These are phyloP conservation scores for Rhadina sibilatrix DNA, from an alignment of 2,113 vertebrate species.

Conservation along the genomic window DNA sequence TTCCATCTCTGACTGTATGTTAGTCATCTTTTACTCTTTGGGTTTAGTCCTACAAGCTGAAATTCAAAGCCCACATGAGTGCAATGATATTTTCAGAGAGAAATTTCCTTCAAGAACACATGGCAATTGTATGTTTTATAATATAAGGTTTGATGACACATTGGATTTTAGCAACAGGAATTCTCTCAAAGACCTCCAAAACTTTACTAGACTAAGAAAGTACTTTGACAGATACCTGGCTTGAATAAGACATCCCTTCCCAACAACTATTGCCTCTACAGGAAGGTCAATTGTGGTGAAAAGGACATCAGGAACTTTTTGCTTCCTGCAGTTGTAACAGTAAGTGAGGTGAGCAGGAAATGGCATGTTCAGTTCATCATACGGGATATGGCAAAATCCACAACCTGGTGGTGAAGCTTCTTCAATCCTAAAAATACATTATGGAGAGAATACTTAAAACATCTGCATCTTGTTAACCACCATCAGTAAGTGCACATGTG, in stretches of 20 bases:
- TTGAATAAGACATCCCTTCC: slow-evolving; percentile 93
- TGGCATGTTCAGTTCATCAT: slow-evolving; percentile 97
- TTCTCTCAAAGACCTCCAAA: not conserved
- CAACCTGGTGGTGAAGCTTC: slow-evolving; percentile 85
- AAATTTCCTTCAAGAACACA: not conserved
- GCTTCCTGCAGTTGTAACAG: slow-evolving; percentile 89
- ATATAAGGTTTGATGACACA: not conserved
- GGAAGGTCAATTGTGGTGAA: slow-evolving; percentile 93
- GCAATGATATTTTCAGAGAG: not conserved
- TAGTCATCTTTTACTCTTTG: not conserved
- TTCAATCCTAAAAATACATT: slow-evolving; percentile 81
- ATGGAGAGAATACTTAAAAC: slow-evolving; percentile 25
- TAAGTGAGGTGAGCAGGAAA: slow-evolving; percentile 96
- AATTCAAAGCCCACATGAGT: not conserved
- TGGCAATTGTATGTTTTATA: not conserved
- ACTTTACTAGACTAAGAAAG: not conserved
- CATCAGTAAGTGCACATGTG: not conserved
- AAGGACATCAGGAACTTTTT: slow-evolving; percentile 93
- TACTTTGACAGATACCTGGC: slow-evolving; percentile 78
- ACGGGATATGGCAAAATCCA: slow-evolving; percentile 96
- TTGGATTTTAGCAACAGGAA: not conserved
- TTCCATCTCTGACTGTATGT: fast-evolving
- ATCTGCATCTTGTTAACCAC: not conserved
- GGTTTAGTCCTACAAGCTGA: not conserved
- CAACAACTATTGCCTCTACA: slow-evolving; percentile 81